Base-by-base conservation (phyloP, 2,888 invertebrate species). In the Molanna angustata region DNA sequence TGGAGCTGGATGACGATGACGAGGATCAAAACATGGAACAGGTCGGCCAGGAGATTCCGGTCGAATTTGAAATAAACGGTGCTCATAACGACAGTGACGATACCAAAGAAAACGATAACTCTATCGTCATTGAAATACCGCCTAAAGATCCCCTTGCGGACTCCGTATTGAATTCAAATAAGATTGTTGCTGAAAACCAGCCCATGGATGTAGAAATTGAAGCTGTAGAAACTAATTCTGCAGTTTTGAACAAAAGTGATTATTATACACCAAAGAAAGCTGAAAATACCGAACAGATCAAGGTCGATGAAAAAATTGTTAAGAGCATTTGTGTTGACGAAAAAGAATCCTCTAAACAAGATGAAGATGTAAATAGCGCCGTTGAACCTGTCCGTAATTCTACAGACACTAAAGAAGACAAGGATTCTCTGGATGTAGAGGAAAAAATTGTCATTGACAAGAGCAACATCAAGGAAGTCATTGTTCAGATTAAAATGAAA, bases 101-200 rank as follows among this genome's bases (percentile, higher is more conserved):
- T 11, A 42, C 35, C 14, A 37, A 43, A 43, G 48, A 53, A 19
- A 48, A 53, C 9, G 41, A 49, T 22, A 43, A 65, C 37, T 75
- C 75, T 67, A 74, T 76, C 17, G 71, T 68, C 21, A 75, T 76
- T 61, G 76, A 76, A 59, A 74, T 42, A 74, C 57, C 76, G 73
- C 60, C 35, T 4, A 31, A 16, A 14, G 46, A 46, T 17, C 20
- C 20, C 16, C 17, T n/a, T n/a, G n/a, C n/a, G n/a, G 19, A 27
- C 9, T 27, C 9, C 4, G 16, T 3, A 4, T 17, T 4, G 17
- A 39, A 9, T 2, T 16, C 9, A 14, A 9, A 39, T 9, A 3
- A 3, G 7, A 4, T 14, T 6, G 37, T 35, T 20, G n/a, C 13
- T 16, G 39, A 47, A 9, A 17, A 47, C 22, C 4, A 2, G 4